Evolutionary conservation across 2,797 vertebrate genomes (phyloP), one percentile per base, ranked within the genome.

Genomic region (Pangasius larnaudii): DNA sequence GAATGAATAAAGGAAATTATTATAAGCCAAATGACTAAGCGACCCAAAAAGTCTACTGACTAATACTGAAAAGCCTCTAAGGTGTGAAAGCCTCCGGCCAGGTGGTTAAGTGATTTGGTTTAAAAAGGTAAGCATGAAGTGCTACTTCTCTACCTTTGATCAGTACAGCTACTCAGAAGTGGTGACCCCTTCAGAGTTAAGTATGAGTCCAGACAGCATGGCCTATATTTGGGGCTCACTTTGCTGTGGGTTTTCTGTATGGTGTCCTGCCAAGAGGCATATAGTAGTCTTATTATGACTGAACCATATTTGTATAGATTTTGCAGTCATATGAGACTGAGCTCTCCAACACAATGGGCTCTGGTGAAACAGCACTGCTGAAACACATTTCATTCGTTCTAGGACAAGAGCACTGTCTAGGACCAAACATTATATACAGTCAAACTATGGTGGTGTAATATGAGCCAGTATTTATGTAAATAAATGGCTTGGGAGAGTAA

Each of bases 351-450:
- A 53, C 65, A 19, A 80, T 61, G 87, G 53, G 77, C 74, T 85
- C 33, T 42, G 91, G 80, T 59, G 59, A 87, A 86, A 91, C 85
- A 69, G 46, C 84, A 88, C 94, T 94, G 92, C 87, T 91, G 88
- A 94, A 93, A 91, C 93, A 94, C 93, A 94, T 95, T 94, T 92
- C 90, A 93, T 79, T 87, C 19, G 39, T 92, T 92, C 93, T 92
- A 93, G 91, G 91, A 90, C 90, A 93, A 93, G 91, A 88, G 75
- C n/a, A 10, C 1, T 33, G 11, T 49, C 42, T 51, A 51, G n/a
- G 49, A 33, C 14, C 49, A 53, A 53, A 53, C n/a, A 0, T 53
- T 53, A 33, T 19, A 27, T 22, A 78, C 30, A 30, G 56, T 72
- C 69, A 74, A 42, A 80, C 88, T 61, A 74, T 74, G 39, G 67